These are phyloP conservation scores for Apamea crenata DNA, from an alignment of 2,888 invertebrate species.

Conservation along the genomic window DNA sequence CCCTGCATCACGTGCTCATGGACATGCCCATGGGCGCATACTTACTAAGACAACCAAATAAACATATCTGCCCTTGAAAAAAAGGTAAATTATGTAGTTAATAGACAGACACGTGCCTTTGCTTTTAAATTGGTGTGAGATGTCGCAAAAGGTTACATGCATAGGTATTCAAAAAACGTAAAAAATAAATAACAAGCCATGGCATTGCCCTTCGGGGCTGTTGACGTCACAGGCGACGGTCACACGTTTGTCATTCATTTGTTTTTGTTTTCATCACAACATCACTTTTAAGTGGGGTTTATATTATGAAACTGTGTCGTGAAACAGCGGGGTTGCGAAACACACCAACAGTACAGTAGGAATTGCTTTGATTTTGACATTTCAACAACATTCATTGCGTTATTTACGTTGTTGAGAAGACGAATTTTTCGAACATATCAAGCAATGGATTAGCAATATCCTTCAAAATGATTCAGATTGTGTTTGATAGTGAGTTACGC, in stretches of 20 bases:
- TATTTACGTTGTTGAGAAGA: not conserved
- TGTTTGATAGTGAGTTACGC: too few relatives aligned
- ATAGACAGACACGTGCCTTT: not conserved
- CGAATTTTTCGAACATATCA: not conserved
- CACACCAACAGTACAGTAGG: not conserved
- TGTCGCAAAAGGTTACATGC: not conserved
- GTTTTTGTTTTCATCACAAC: constrained; percentile 13
- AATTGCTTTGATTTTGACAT: not conserved
- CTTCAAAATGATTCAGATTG: not conserved
- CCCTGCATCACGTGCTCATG: not conserved
- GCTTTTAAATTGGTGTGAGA: not conserved
- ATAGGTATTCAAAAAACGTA: not conserved
- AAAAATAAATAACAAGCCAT: not conserved
- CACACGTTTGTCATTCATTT: constrained; percentile 11
- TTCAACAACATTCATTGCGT: not conserved
- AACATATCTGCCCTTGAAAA: not conserved
- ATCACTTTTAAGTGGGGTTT: not conserved
- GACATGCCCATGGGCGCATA: not conserved
- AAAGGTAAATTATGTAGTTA: not conserved
- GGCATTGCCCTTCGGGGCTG: not conserved
- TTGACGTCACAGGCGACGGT: constrained; percentile 5
- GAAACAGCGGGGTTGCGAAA: not conserved
- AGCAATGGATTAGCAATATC: not conserved
- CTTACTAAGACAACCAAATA: not conserved
- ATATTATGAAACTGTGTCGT: not conserved